Evolutionary conservation across 2,113 vertebrate species (phyloP), one percentile per base, ranked within the genome.

Genomic region (Falco punctatus): DNA sequence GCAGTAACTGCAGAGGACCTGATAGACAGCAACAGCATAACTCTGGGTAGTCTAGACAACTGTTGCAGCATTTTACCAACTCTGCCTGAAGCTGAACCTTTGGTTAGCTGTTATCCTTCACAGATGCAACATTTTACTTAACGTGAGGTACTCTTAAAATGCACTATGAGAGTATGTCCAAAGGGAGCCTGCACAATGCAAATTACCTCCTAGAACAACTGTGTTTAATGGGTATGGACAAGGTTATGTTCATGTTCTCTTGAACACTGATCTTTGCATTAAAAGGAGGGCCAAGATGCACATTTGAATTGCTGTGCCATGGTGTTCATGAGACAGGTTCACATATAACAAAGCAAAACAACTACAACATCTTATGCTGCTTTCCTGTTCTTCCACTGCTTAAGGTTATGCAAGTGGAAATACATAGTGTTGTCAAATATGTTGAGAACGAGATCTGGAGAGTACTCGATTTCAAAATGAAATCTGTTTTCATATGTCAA

Each of bases 361-460:
- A 30, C 10, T 3, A 32, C 5, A 20, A 35, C 5, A 16, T 51
- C 72, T 59, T 65, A 32, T 5, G 11, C 19, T 22, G 35, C 30
- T 80, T 52, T 75, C 33, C 49, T 79, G 24, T 5, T 91, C 78
- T 87, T 26, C 42, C 6, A 4, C 55, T 67, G 46, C 22, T 66
- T 64, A 59, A 48, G 15, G 55, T 92, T 58, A 93, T 38, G 51
- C 28, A 94, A 78, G 19, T 65, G 49, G 24, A 35, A 81, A 73
- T 20, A 11, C 0, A 0, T 1, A 20, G 32, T n/a, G 24, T 10
- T 46, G 42, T 35, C 38, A 91, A 72, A n/a, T 59, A 67, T 1
- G 3, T 4, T 78, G 40, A 84, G 35, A 61, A 18, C 23, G 70
- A n/a, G 35, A 81, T 93, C 81, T 67, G 64, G 15, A 33, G 14